Base-by-base conservation (phyloP, 1,140 invertebrate genomes). In the Trichonephila clavipes region DNA sequence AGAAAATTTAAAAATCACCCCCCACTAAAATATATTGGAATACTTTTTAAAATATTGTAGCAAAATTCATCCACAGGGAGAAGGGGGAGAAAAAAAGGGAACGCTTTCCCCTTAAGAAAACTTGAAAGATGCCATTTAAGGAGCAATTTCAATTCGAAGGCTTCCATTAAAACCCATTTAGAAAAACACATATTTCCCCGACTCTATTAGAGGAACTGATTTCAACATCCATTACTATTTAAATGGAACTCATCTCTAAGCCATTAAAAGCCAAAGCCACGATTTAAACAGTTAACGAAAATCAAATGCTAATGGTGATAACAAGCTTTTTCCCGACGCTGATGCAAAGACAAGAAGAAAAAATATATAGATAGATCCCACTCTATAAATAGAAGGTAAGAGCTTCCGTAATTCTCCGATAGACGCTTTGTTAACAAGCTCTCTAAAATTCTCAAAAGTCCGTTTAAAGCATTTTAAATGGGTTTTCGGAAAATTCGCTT, bases 301-400 rank as follows among this genome's bases (percentile, higher is more conserved):
- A 90, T 90, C 89, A 90, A 90, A 90, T 61, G 69, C 89, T 90
- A 90, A 90, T 90, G 89, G 89, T 16, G 40, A 81, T 90, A 81
- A 90, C 83, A 85, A 61, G 21, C 83, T 85, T 85, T 85, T 61
- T 85, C 83, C 72, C 51, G 83, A 59, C 24, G 24, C 83, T 61
- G 51, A 61, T 12, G 14, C 58, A 85, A 85, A n/a, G 66, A 72
- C 10, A 40, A 18, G 59, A 64, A 64, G n/a, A 21, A 8, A 19
- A 58, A 18, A 72, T 14, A 77, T 77, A 88, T 61, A 61, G 14
- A 59, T 66, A 51, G 7, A 51, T 51, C 51, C 51, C 2, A 66
- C 24, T 3, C 59, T 40, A 88, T 88, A 64, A n/a, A 88, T 40
- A 88, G 59, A 88, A 88, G 86, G 86, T 64, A 64, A 88, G 51